Evolutionary conservation across 2,888 invertebrate genomes (phyloP).

Genomic region (Acrobasis suavella): DNA sequence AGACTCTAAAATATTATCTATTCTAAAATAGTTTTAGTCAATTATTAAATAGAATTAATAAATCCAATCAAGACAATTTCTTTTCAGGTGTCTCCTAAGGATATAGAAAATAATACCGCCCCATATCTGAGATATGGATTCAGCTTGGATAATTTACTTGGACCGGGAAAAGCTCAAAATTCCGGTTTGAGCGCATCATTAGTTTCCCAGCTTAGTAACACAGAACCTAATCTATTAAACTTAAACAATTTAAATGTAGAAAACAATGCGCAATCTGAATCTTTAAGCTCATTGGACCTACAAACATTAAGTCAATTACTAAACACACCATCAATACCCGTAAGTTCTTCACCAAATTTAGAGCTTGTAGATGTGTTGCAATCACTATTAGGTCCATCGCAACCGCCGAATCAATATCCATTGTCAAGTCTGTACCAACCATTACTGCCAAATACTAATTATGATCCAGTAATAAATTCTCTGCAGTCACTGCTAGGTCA

Average conservation of each 20-base stretch:
- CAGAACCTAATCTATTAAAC: background rate
- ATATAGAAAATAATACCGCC: conserved; percentile 8
- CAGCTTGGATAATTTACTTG: background rate
- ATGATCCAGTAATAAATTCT: background rate
- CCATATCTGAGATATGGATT: background rate
- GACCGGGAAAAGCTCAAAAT: background rate
- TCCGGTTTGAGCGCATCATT: background rate
- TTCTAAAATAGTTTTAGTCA: too few relatives aligned
- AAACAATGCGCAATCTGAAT: background rate
- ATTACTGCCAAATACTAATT: background rate
- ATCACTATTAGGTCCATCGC: background rate
- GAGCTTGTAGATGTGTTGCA: too few relatives aligned
- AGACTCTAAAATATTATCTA: too few relatives aligned
- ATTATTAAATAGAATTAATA: too few relatives aligned
- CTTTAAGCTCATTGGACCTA: too few relatives aligned
- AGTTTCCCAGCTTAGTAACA: background rate
- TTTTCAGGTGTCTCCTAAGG: conserved; percentile 8
- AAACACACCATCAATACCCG: too few relatives aligned
- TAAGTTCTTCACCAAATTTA: too few relatives aligned
- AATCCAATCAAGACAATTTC: background rate
- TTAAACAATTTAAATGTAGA: background rate
- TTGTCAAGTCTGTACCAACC: background rate
- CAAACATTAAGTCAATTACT: too few relatives aligned
- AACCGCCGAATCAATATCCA: background rate
- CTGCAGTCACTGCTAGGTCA: background rate